Conservation (phyloP, 2,113 vertebrate species). For the Ancistrus triradiatus region DNA sequence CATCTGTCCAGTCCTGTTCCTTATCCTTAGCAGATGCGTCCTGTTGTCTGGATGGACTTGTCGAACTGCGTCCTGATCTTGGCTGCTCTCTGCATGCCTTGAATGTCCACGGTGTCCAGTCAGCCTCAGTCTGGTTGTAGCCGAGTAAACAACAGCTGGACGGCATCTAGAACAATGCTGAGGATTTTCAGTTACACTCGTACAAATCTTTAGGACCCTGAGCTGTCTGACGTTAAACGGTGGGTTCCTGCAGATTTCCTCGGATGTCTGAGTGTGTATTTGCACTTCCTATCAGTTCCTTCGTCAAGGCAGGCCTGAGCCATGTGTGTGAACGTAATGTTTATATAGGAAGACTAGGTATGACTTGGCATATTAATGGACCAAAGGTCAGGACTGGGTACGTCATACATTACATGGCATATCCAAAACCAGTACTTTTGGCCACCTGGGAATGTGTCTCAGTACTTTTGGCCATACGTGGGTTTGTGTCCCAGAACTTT, state of each 20-base stretch:
- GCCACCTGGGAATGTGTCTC: no score
- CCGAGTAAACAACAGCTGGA: constrained; percentile 54
- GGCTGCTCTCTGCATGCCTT: constrained; percentile 24
- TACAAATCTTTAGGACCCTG: neutral
- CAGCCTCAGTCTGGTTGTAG: constrained; percentile 23
- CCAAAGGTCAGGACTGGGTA: no score
- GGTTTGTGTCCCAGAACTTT: no score
- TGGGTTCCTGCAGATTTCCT: constrained; percentile 26
- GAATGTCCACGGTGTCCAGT: constrained; percentile 32
- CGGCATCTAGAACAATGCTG: constrained; percentile 27
- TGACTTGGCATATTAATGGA: no score
- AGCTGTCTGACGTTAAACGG: neutral
- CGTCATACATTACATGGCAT: no score
- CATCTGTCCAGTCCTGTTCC: constrained; percentile 40
- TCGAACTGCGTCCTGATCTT: neutral
- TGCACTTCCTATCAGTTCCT: constrained; percentile 23
- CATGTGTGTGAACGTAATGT: constrained; percentile 4
- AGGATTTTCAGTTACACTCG: no score
- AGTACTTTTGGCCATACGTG: no score
- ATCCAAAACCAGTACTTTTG: no score
- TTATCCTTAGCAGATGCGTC: constrained; percentile 22
- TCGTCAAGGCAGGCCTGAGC: neutral
- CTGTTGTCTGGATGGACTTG: constrained; percentile 36
- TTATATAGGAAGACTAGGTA: no score
- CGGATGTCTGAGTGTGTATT: constrained; percentile 4